These are phyloP conservation scores for Sapayoa aenigma DNA, from an alignment of 2,113 vertebrate genomes.

Conservation along the genomic window DNA sequence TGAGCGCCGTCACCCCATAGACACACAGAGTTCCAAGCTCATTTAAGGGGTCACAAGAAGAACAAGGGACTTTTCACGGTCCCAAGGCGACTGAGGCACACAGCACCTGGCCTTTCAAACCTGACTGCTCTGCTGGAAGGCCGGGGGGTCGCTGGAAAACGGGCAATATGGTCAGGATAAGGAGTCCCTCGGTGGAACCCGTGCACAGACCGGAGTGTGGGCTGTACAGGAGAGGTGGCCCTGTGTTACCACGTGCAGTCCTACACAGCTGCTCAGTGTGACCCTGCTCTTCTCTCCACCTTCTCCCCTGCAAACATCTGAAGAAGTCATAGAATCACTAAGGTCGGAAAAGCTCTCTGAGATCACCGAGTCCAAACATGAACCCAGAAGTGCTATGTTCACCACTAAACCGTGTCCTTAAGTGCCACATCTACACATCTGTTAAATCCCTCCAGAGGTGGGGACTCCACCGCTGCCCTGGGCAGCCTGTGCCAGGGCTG, in stretches of 20 bases:
- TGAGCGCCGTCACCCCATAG: background rate
- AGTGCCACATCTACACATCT: background rate
- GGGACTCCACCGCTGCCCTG: background rate
- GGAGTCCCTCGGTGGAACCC: background rate
- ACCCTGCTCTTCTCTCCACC: background rate
- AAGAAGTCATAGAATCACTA: background rate
- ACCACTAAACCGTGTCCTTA: background rate
- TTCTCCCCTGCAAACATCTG: background rate
- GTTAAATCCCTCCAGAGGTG: background rate
- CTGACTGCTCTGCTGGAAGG: background rate
- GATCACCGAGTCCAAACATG: background rate
- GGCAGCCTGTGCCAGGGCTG: background rate
- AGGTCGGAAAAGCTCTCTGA: background rate
- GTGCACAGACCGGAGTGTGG: fast-evolving
- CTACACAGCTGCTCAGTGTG: background rate
- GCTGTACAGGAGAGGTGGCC: background rate
- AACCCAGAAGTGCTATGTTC: background rate
- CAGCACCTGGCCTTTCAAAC: fast-evolving
- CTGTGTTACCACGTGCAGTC: background rate
- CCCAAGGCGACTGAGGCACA: background rate
- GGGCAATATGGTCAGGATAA: fast-evolving
- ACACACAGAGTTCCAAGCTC: background rate
- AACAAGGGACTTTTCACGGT: background rate
- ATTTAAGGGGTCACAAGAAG: background rate
- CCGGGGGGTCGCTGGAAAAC: background rate